phyloP scores from a whole-genome alignment of 2,797 vertebrate species.

The Cyprinodon diabolis region DNA sequence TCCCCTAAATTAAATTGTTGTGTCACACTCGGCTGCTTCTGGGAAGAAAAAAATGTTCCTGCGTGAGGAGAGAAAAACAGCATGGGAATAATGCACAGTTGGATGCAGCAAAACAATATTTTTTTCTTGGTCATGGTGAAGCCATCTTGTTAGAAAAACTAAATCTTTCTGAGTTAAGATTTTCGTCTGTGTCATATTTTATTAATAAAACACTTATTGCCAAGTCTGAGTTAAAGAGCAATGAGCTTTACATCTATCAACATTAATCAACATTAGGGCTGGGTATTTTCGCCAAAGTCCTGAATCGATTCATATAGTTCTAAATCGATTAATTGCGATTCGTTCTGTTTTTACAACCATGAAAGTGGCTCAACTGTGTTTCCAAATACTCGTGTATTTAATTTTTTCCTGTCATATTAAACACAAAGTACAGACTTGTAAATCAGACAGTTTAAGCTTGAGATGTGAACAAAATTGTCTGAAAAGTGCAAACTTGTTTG shows the following conservation, averaged over 20 bases:
- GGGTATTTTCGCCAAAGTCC: no score
- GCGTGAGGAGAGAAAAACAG: not conserved
- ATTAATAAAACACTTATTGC: no score
- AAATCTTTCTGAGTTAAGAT: not conserved
- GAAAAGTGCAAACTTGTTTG: no score
- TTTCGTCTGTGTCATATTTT: not conserved
- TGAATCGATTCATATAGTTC: no score
- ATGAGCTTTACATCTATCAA: not conserved
- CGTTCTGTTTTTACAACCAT: no score
- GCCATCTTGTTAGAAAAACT: not conserved
- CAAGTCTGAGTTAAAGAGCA: not conserved
- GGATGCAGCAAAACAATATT: slow-evolving; percentile 17
- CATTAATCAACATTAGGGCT: not conserved
- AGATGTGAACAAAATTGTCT: no score
- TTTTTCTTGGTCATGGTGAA: not conserved
- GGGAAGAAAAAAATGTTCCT: slow-evolving; percentile 34
- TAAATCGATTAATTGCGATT: no score
- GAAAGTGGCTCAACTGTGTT: no score
- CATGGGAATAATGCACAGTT: slow-evolving; percentile 18
- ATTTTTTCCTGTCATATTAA: no score
- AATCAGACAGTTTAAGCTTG: no score
- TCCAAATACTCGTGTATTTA: no score
- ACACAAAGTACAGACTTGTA: no score
- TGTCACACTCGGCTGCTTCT: slow-evolving; percentile 22
- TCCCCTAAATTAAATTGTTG: slow-evolving; percentile 26